Evolutionary conservation across 2,113 vertebrate genomes (phyloP).

Genomic region (Anhinga anhinga): DNA sequence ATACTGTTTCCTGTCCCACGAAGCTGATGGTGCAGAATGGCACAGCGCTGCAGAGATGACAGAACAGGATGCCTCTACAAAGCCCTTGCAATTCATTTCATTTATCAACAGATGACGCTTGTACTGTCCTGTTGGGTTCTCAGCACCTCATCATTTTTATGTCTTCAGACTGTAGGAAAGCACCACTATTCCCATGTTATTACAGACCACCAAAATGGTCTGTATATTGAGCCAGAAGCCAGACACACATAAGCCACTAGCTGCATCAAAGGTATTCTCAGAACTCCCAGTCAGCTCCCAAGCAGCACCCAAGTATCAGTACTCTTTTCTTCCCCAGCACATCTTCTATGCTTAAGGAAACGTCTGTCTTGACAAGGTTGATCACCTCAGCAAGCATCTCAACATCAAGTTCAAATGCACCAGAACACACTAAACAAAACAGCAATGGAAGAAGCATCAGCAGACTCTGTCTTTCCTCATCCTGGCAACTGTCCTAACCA

Average conservation of each 20-base stretch:
- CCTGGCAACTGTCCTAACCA: background rate
- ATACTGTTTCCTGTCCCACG: background rate
- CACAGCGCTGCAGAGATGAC: background rate
- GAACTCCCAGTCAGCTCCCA: background rate
- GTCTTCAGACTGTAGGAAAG: background rate
- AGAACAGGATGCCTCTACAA: background rate
- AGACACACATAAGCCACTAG: background rate
- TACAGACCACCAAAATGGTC: background rate
- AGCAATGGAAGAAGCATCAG: background rate
- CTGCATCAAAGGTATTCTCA: background rate
- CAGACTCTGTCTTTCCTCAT: background rate
- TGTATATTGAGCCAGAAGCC: background rate
- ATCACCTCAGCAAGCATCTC: background rate
- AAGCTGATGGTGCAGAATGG: background rate
- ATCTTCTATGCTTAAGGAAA: background rate
- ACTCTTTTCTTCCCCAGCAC: background rate
- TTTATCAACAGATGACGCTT: background rate
- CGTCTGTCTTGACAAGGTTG: background rate
- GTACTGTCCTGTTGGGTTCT: background rate
- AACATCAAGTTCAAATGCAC: background rate
- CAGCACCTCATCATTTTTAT: background rate
- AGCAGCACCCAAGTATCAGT: background rate
- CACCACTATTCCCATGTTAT: background rate
- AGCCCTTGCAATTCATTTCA: background rate
- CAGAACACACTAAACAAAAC: background rate